Percentiles rank a stretch among this genome's conserved stretches.
These are phyloP conservation scores for Asobara japonica DNA, from an alignment of 1,140 invertebrate genomes.

Conservation along the genomic window DNA sequence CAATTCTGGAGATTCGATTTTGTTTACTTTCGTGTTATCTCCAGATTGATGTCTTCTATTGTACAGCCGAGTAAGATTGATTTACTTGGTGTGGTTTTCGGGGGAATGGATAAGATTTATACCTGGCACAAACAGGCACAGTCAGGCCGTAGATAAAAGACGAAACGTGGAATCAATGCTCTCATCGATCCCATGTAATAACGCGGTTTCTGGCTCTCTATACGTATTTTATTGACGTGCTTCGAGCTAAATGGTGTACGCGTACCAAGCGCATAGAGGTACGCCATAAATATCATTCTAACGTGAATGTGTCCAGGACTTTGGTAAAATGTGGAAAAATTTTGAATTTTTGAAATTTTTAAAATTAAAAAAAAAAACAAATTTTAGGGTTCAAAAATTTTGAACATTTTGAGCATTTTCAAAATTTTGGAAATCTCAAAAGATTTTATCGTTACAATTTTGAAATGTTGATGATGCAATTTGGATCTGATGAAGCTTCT, in stretches of 20 bases:
- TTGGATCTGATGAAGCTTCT: too few species aligned
- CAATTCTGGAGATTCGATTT: neutral
- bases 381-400: too few species aligned
- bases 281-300: neutral
- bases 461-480: too few species aligned
- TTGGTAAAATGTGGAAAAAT: too few species aligned
- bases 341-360: too few species aligned
- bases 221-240: neutral
- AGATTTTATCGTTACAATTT: too few species aligned
- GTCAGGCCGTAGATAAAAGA: slow-evolving; percentile 18
- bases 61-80: neutral
- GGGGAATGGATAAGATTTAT: slow-evolving; percentile 12
- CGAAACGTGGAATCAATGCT: slow-evolving; percentile 5
- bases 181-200: slow-evolving; percentile 3
- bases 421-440: too few species aligned
- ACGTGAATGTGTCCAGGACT: neutral
- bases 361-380: too few species aligned
- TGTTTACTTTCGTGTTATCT: neutral
- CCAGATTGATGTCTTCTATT: neutral
- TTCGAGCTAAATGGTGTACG: neutral
- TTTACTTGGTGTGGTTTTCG: neutral
- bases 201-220: slow-evolving; percentile 5
- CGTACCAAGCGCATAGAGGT: slow-evolving; percentile 15
- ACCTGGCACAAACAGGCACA: slow-evolving; percentile 38
- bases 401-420: too few species aligned